Evolutionary conservation across 2,888 invertebrate genomes (phyloP).

Genomic region (Fragum fragum): DNA sequence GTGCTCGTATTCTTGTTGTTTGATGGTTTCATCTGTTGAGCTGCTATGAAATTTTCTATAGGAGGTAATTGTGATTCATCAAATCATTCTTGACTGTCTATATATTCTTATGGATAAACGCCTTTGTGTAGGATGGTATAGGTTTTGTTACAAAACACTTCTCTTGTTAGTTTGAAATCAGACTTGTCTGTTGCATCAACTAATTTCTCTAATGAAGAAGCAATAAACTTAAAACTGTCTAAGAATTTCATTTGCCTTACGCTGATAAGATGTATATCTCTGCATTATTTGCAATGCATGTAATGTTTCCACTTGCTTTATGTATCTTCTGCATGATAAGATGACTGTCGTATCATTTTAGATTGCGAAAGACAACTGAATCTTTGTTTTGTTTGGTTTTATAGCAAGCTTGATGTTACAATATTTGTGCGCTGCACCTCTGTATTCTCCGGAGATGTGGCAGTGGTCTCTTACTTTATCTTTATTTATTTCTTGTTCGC

Average conservation of each 20-base stretch:
- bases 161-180: conserved; percentile 16
- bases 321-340: conserved; percentile 42
- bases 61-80: conserved; percentile 61
- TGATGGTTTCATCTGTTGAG: conserved; percentile 42
- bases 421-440: conserved; percentile 40
- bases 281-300: conserved; percentile 15
- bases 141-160: neutral
- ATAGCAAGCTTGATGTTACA: conserved; percentile 27
- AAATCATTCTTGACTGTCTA: conserved; percentile 30
- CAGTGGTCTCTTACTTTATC: too few species aligned
- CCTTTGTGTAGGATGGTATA: conserved; percentile 35
- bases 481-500: too few species aligned
- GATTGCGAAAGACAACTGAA: conserved; percentile 45
- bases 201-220: conserved; percentile 37
- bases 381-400: conserved; percentile 37
- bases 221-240: conserved; percentile 41
- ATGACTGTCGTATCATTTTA: conserved; percentile 45
- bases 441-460: too few species aligned
- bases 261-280: conserved; percentile 13
- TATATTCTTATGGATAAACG: conserved; percentile 51
- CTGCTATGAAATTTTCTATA: conserved; percentile 60
- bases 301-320: neutral
- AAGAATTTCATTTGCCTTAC: conserved; percentile 43
- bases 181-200: conserved; percentile 25
- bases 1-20: conserved; percentile 66